Conservation (phyloP, 2,888 invertebrate genomes). For the Bellardia pandia region DNA sequence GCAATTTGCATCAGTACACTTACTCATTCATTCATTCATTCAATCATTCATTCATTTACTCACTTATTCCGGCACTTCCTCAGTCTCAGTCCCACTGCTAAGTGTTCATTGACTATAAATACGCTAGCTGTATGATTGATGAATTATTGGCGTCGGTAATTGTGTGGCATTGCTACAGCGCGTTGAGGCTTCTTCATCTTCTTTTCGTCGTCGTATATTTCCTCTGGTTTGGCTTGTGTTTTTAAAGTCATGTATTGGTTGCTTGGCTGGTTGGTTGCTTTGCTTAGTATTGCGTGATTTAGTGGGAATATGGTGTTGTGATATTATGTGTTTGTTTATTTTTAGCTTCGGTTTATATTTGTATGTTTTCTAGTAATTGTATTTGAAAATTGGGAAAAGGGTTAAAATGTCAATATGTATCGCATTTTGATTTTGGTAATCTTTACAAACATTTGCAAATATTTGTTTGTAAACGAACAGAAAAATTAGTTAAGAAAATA, state of each 20-base stretch:
- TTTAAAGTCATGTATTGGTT: neutral
- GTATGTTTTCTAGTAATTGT: neutral
- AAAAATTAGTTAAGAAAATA: no score
- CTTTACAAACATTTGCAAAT: no score
- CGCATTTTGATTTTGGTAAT: no score
- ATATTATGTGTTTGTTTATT: neutral
- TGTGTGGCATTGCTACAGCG: constrained; percentile 35
- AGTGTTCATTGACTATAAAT: constrained; percentile 65
- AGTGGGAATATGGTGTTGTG: neutral
- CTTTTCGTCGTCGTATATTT: neutral
- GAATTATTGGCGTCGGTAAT: constrained; percentile 69
- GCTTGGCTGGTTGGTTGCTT: neutral
- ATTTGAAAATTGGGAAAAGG: neutral
- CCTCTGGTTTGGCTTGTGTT: constrained; percentile 10
- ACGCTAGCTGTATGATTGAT: constrained; percentile 62
- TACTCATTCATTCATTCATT: constrained; percentile 20
- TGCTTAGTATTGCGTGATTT: constrained; percentile 18
- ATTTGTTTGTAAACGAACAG: no score
- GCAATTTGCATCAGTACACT: constrained; percentile 36
- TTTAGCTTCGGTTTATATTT: neutral
- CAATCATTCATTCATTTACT: constrained; percentile 56
- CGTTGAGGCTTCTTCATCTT: neutral
- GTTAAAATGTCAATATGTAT: neutral
- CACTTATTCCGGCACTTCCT: constrained; percentile 59
- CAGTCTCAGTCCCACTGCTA: constrained; percentile 31